These are phyloP conservation scores for Lytechinus variegatus DNA, from an alignment of 35 echinoderm and acorn worm species.

Conservation along the genomic window DNA sequence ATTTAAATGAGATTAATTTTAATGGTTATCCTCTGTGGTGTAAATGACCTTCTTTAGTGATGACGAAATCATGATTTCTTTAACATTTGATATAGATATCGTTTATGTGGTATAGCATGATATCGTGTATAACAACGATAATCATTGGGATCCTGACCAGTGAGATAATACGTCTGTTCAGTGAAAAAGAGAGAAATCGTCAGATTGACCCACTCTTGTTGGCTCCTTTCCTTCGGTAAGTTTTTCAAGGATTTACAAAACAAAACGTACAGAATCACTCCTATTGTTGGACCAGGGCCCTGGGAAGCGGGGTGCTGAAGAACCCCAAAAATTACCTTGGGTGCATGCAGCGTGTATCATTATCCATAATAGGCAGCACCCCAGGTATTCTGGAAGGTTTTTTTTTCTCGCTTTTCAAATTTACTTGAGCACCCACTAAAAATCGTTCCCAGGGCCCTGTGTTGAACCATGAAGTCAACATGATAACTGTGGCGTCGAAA, in stretches of 20 bases:
- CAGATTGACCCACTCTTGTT: background rate
- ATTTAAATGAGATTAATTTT: background rate
- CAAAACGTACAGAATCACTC: too few relatives aligned
- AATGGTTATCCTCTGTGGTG: too few relatives aligned
- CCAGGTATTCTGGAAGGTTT: too few relatives aligned
- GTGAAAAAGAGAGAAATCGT: background rate
- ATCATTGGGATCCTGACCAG: background rate
- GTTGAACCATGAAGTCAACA: too few relatives aligned
- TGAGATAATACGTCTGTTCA: conserved; percentile 15
- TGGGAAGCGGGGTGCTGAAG: background rate
- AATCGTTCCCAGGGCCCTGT: too few relatives aligned
- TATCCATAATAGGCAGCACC: too few relatives aligned
- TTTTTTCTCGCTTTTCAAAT: too few relatives aligned
- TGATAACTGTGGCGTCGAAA: too few relatives aligned
- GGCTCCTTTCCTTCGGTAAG: conserved; percentile 1
- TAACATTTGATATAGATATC: background rate
- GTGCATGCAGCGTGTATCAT: too few relatives aligned
- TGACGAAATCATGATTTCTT: background rate
- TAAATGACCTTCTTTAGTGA: too few relatives aligned
- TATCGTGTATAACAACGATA: background rate
- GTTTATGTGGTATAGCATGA: conserved; percentile 28
- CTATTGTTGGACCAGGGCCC: too few relatives aligned
- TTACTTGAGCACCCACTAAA: too few relatives aligned
- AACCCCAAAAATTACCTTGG: background rate
- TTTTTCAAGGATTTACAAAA: background rate